Percentiles rank a stretch among this genome's conserved stretches.
phyloP scores from a whole-genome alignment of 2,888 invertebrate species.

The Allolobophora icterica region DNA sequence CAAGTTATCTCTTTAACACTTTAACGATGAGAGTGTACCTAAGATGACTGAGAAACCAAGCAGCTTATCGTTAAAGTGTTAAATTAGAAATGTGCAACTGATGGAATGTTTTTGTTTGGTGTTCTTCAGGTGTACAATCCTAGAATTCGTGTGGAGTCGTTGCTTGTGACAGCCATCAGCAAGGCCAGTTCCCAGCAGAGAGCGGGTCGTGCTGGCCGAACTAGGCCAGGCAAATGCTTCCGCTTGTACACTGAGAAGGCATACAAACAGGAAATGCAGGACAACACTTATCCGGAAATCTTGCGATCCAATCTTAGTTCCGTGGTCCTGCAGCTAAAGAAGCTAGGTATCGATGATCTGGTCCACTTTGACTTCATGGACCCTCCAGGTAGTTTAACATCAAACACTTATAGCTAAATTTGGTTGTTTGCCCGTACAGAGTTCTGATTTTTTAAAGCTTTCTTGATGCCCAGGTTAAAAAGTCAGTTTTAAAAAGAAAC shows the following conservation, averaged over 20 bases:
- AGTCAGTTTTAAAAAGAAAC: background rate
- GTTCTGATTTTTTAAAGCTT: background rate
- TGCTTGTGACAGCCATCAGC: conserved; percentile 96
- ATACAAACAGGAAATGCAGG: conserved; percentile 97
- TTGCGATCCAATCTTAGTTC: conserved; percentile 90
- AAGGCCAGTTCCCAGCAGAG: conserved; percentile 98
- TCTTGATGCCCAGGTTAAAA: background rate
- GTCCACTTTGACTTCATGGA: conserved; percentile 99
- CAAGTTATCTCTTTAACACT: background rate
- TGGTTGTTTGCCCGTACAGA: background rate
- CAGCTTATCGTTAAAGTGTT: too few relatives aligned
- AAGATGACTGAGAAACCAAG: too few relatives aligned
- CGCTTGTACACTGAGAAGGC: conserved; percentile 77
- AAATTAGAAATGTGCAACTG: background rate
- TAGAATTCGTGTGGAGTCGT: conserved; percentile 89
- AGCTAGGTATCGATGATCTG: conserved; percentile 96
- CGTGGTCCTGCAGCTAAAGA: conserved; percentile 96
- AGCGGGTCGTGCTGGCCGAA: conserved; percentile 95
- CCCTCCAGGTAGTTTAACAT: conserved; percentile 78
- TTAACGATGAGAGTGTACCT: too few relatives aligned
- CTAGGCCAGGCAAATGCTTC: conserved; percentile 98
- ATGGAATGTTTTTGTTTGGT: background rate
- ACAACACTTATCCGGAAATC: conserved; percentile 96
- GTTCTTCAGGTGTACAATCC: conserved; percentile 78
- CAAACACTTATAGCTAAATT: background rate